Evolutionary conservation across 92 coral and sea anemone species (phyloP).

Genomic region (Palythoa caribaeorum): DNA sequence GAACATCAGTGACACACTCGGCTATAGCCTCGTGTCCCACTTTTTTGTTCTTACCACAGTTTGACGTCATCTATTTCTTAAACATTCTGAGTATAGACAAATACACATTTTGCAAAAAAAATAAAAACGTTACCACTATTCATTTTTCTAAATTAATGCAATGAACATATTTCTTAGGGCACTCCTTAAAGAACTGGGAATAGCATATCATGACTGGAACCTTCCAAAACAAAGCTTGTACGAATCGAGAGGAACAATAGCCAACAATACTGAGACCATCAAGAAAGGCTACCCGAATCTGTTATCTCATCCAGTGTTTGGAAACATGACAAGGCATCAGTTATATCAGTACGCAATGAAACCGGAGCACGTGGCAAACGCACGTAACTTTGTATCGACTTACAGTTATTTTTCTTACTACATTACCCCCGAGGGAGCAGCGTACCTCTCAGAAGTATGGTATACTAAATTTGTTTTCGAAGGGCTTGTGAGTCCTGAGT

Average conservation of each 20-base stretch:
- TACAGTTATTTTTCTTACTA: not conserved
- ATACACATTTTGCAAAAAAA: no score
- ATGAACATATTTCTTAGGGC: not conserved
- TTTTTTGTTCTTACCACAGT: no score
- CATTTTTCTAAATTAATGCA: no score
- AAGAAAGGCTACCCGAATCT: constrained; percentile 2
- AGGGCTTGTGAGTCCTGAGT: constrained; percentile 34
- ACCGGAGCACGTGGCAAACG: constrained; percentile 1
- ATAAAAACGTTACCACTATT: no score
- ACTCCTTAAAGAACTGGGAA: not conserved
- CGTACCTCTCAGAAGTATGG: constrained; percentile 29
- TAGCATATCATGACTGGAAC: not conserved
- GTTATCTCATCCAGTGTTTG: not conserved
- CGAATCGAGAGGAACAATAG: constrained; percentile 1
- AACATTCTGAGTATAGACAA: no score
- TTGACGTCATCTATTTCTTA: no score
- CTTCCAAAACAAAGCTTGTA: not conserved
- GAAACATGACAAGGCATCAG: not conserved
- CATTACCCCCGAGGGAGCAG: not conserved
- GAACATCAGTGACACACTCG: no score
- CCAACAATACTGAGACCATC: not conserved
- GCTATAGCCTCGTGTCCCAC: no score
- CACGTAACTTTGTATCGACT: not conserved
- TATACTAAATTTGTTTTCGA: no score
- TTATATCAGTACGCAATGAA: not conserved